phyloP scores from a whole-genome alignment of 2,797 vertebrate species.

The Periparus ater region DNA sequence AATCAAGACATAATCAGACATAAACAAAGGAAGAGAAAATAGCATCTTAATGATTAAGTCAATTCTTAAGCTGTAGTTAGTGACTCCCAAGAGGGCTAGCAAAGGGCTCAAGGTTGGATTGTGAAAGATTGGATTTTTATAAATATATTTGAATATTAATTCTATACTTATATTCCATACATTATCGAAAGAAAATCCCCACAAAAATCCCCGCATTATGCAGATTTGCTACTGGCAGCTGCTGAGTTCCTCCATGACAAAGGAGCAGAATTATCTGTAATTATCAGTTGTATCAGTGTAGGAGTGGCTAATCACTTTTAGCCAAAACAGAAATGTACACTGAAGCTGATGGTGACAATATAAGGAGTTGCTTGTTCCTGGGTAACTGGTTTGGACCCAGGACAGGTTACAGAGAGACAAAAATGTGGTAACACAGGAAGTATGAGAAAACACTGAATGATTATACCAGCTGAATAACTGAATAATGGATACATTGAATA shows the following conservation, averaged over 20 bases:
- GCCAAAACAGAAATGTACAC: not conserved
- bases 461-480: not conserved
- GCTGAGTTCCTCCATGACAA: not conserved
- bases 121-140: not conserved
- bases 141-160: not conserved
- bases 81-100: not conserved
- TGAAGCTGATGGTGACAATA: not conserved
- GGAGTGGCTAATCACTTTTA: not conserved
- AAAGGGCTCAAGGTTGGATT: not conserved
- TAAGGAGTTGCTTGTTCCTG: not conserved
- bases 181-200: not conserved
- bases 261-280: not conserved
- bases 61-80: not conserved
- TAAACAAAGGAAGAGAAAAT: constrained; percentile 1
- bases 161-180: not conserved
- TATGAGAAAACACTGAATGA: not conserved
- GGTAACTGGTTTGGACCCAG: not conserved
- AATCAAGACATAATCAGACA: not conserved
- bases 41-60: not conserved
- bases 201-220: not conserved
- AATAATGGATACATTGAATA: not conserved
- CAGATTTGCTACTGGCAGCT: not conserved
- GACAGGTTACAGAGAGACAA: not conserved
- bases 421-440: not conserved
- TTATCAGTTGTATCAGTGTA: not conserved